Conservation (phyloP, 2,113 vertebrate species). For the Passer montanus region DNA sequence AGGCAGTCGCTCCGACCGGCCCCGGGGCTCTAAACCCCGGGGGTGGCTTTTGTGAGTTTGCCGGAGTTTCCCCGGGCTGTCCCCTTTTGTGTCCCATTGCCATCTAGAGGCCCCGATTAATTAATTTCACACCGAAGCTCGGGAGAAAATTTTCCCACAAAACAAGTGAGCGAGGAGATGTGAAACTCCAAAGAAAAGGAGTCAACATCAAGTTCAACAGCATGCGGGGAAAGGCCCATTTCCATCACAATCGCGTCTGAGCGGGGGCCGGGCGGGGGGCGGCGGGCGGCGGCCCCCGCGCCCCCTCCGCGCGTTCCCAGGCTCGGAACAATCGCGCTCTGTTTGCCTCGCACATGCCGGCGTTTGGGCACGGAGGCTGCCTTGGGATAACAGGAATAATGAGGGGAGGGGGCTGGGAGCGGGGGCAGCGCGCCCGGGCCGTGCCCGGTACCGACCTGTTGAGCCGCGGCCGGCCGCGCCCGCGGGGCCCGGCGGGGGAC, state of each 20-base stretch:
- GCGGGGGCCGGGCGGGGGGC: conserved; percentile 82
- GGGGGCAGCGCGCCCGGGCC: background rate
- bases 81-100: conserved; percentile 65
- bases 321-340: conserved; percentile 87
- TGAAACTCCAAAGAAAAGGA: conserved; percentile 76
- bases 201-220: conserved; percentile 95
- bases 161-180: conserved; percentile 72
- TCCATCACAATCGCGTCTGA: conserved; percentile 89
- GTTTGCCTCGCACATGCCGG: conserved; percentile 80
- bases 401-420: background rate
- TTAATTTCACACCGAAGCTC: conserved; percentile 83
- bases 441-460: background rate
- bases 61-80: conserved; percentile 14
- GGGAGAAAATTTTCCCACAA: conserved; percentile 80
- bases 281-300: conserved; percentile 78
- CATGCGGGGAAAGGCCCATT: conserved; percentile 81
- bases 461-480: background rate
- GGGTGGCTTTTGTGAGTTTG: conserved; percentile 52
- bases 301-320: conserved; percentile 86
- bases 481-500: too few species aligned
- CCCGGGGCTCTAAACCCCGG: conserved; percentile 10
- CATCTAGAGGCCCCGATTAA: conserved; percentile 72
- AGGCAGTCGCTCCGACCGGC: background rate
- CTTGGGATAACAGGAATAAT: conserved; percentile 66
- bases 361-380: conserved; percentile 76